Conservation (phyloP, 2,797 vertebrate genomes). For the Acomys russatus region DNA sequence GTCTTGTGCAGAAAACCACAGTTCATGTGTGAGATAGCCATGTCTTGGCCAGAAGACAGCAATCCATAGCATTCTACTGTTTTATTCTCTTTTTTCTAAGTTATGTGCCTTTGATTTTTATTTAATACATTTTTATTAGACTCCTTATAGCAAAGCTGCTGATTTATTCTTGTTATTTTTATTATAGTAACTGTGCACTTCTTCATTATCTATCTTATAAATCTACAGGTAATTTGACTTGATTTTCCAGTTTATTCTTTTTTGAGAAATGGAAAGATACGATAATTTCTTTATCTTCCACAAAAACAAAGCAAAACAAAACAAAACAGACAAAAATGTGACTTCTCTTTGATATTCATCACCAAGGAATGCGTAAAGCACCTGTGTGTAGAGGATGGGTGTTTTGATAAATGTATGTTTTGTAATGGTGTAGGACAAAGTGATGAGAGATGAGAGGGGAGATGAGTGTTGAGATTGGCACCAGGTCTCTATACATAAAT, state of each 20-base stretch:
- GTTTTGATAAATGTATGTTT: background rate
- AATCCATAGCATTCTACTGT: background rate
- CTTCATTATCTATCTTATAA: background rate
- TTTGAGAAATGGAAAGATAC: background rate
- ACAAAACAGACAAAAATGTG: background rate
- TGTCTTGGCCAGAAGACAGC: background rate
- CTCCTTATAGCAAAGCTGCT: too few species aligned
- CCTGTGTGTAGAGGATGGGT: background rate
- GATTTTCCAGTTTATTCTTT: background rate
- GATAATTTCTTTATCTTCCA: background rate
- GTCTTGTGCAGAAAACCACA: background rate
- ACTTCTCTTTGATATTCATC: background rate
- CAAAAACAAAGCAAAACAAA: background rate
- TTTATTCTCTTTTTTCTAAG: background rate
- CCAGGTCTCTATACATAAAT: background rate
- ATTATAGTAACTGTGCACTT: background rate
- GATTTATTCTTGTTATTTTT: background rate
- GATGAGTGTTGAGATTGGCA: background rate
- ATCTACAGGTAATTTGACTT: background rate
- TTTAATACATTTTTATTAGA: background rate
- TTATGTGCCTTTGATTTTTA: background rate
- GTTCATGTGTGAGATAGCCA: background rate
- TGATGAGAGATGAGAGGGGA: background rate
- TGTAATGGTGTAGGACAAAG: too few species aligned
- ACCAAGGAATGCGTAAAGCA: background rate